Evolutionary conservation across 1,140 invertebrate species (phyloP), one percentile per base, ranked within the genome.

Genomic region (Diplogasteroides magnus): DNA sequence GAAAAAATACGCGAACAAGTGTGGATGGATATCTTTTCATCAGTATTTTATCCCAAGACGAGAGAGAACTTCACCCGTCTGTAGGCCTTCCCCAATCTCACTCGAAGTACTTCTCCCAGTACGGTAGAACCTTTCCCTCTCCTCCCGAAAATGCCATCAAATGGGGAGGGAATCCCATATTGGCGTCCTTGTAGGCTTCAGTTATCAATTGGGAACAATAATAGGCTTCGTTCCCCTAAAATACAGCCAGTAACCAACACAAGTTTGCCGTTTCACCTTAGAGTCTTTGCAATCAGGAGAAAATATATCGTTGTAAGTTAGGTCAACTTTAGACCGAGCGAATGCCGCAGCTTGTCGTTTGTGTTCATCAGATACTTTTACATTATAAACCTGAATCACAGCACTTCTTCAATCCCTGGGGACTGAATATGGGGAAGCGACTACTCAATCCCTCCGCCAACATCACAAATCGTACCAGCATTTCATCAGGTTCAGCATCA

Each of bases 181-280:
- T 37, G 14, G 37, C 58, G 0, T n/a, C 37, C 2, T 60, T 56
- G 58, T 56, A 72, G 19, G 71, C 59, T 28, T 71, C 65, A 28
- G 64, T 64, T 19, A 74, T 68, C 23, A 74, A 31, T 29, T 74
- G 73, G 31, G 69, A 69, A 60, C 73, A 74, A 37, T 74, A 74
- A 61, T 66, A 74, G 0, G 73, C 67, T 26, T 64, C 31, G 29
- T 59, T n/a, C 13, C 61, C 69, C 13, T 48, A 48, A 19, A 6
- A 48, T 48, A 48, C 37, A 48, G 37, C 19, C 37, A 48, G 19
- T 48, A n/a, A n/a, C n/a, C n/a, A n/a, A n/a, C n/a, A n/a, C n/a
- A n/a, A n/a, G n/a, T n/a, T n/a, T n/a, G n/a, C 37, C 37, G 19
- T 19, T 19, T 6, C 19, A 48, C 37, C 37, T 27, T 19, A 23